phyloP scores from a whole-genome alignment of 2,113 vertebrate genomes.

The Pelobates fuscus region DNA sequence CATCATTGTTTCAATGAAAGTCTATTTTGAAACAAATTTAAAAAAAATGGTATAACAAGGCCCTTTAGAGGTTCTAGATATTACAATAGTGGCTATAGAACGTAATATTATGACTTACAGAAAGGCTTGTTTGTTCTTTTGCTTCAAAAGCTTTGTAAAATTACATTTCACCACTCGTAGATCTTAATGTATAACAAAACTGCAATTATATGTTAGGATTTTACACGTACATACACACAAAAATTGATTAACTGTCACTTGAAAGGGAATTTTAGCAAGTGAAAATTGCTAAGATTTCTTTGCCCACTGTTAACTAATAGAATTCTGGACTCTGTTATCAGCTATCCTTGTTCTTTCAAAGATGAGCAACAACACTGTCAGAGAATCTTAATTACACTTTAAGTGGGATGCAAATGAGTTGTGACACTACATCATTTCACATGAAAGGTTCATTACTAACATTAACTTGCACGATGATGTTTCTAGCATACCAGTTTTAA shows the following conservation, averaged over 20 bases:
- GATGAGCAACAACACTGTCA: constrained; percentile 74
- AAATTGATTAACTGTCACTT: constrained; percentile 51
- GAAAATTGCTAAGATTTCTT: constrained; percentile 69
- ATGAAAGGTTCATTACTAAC: constrained; percentile 80
- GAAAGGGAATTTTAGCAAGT: constrained; percentile 64
- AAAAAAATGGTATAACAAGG: too few relatives aligned
- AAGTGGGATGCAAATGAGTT: constrained; percentile 83
- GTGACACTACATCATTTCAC: constrained; percentile 81
- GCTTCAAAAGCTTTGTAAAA: neutral
- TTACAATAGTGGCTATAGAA: neutral
- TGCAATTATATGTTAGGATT: constrained; percentile 36
- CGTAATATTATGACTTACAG: constrained; percentile 10
- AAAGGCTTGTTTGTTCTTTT: neutral
- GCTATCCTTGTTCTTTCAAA: constrained; percentile 74
- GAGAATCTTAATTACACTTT: constrained; percentile 80
- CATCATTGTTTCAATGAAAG: too few relatives aligned
- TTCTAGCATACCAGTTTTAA: constrained; percentile 41
- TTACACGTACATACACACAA: constrained; percentile 4
- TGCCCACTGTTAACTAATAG: constrained; percentile 66
- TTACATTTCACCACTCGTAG: constrained; percentile 35
- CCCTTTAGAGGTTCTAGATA: too few relatives aligned
- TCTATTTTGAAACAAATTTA: too few relatives aligned
- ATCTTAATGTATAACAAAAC: constrained; percentile 24
- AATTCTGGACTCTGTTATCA: constrained; percentile 77
- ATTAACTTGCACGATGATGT: constrained; percentile 66